Evolutionary conservation across 2,888 invertebrate species (phyloP), one percentile per base, ranked within the genome.

Genomic region (Chymomyza caudatula): DNA sequence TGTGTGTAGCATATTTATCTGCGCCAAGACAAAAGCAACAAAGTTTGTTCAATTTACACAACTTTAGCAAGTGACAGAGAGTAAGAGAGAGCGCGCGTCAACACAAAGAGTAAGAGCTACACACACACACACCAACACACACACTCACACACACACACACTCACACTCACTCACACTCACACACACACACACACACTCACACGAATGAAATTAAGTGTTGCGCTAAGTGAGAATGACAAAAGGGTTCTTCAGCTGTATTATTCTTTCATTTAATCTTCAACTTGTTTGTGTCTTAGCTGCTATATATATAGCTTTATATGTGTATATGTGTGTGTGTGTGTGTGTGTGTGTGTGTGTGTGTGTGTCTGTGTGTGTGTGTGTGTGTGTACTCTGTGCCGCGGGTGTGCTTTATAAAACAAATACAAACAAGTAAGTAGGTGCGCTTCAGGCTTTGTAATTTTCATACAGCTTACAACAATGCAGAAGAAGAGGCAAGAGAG

Each of bases 201-300:
- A 71, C 79, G 77, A 85, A 79, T 85, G 82, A 86, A 82, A 86
- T 86, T 85, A 85, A 85, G 82, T 85, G 87, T 85, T 78, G 85
- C 74, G 74, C 79, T 83, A 82, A 76, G 80, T 80, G 80, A 80
- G 80, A 84, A 80, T 80, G 80, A 80, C 86, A 86, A 80, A 80
- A 86, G 86, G 80, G 86, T 80, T 86, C 80, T 86, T 83, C 80
- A 86, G 84, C 80, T 80, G 75, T 80, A 80, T 80, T 80, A 80
- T 80, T 80, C 80, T 80, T 80, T 80, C 80, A 80, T 80, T 80
- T 80, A 80, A 80, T 80, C 80, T 83, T 86, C 57, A 67, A 58
- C 65, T 59, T 69, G 54, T 73, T 60, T 53, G 54, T 44, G 25
- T 52, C 51, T 20, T 15, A 51, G 66, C 23, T 53, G 20, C 49